Base-by-base conservation (phyloP, 2,797 vertebrate species). In the Iguana delicatissima region DNA sequence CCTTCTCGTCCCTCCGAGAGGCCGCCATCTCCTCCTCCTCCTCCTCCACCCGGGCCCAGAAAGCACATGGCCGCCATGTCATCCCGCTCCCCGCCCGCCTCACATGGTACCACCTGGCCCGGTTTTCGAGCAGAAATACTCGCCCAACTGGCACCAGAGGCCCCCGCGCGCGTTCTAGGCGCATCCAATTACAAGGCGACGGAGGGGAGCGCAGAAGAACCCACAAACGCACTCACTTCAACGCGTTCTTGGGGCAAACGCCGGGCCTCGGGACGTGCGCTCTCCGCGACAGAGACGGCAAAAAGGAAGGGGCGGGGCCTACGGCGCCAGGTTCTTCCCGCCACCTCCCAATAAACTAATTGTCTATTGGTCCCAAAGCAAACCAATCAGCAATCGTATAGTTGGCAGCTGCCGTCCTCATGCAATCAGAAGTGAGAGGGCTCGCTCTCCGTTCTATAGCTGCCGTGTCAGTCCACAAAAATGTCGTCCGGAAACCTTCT, bases 151-250 rank as follows among this genome's bases (percentile, higher is more conserved):
- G 52, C 8, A 2, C 0, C 1, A 1, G 2, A 6, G 38, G 12
- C 1, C 1, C 0, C 12, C 1, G 8, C 22, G 1, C 1, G 1
- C 0, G 0, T 0, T 20, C 2, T 1, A 24, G 26, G 0, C 38
- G 1, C 85, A 12, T 83, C 91, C 57, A 93, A 32, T 89, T 24
- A 38, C 81, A 1, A 10, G 6, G 0, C 9, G 9, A 0, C 13
- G 10, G 18, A 10, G 1, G 26, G 73, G 4, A 0, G 6, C 0
- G 8, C 1, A 22, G 18, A 13, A 1, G 20, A 22, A 2, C 76
- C 72, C 12, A 0, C 35, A 5, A 6, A 0, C 35, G 2, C 20
- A 84, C 91, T 72, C 32, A 92, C 88, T 89, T 89, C 2, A 18
- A 62, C 38, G n/a, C n/a, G 79, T 67, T 74, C 18, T 38, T 2